Evolutionary conservation across 1,140 invertebrate genomes (phyloP).

Genomic region (Aphidius gifuensis): DNA sequence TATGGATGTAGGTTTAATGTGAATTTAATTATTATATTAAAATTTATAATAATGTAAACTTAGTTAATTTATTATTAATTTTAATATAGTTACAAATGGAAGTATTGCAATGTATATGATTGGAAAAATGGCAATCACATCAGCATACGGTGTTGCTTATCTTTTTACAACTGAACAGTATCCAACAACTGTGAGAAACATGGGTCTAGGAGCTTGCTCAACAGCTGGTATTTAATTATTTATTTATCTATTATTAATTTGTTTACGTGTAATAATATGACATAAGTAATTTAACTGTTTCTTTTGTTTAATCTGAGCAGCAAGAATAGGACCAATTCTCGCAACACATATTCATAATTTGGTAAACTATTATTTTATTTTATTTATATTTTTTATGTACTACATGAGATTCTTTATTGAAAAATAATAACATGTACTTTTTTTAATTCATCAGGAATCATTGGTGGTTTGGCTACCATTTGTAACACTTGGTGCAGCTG

Average conservation of each 20-base stretch:
- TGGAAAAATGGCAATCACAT: constrained; percentile 79
- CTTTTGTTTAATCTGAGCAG: constrained; percentile 33
- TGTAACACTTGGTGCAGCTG: constrained; percentile 67
- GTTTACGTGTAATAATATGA: too few species aligned
- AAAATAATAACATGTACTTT: constrained; percentile 8
- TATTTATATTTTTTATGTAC: too few species aligned
- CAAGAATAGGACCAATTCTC: constrained; percentile 72
- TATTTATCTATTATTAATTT: too few species aligned
- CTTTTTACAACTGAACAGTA: constrained; percentile 81
- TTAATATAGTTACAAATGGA: constrained; percentile 39
- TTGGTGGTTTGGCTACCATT: constrained; percentile 68
- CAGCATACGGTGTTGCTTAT: constrained; percentile 77
- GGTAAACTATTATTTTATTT: constrained; percentile 41
- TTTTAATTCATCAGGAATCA: constrained; percentile 47
- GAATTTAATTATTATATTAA: not conserved
- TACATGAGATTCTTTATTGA: not conserved
- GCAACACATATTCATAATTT: constrained; percentile 70
- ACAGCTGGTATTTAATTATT: constrained; percentile 51
- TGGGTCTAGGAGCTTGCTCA: constrained; percentile 73
- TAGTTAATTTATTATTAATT: too few species aligned
- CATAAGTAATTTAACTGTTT: too few species aligned
- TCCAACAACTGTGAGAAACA: constrained; percentile 78
- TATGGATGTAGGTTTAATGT: constrained; percentile 41
- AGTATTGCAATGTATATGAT: constrained; percentile 64
- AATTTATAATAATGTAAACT: too few species aligned